Evolutionary conservation across 2,888 invertebrate species (phyloP).

Genomic region (Apocheima hispidaria): DNA sequence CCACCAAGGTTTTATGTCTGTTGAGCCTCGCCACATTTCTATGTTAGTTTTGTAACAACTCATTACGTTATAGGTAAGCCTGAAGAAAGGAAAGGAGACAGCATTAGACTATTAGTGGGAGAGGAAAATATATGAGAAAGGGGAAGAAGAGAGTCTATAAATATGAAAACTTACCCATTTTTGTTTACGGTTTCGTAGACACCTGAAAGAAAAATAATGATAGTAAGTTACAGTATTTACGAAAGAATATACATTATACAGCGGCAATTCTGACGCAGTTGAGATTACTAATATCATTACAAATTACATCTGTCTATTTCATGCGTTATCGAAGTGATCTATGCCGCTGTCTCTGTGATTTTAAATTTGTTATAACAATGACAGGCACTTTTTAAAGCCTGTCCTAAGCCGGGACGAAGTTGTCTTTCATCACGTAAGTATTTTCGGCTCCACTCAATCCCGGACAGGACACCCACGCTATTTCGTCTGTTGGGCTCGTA

Average conservation of each 20-base stretch:
- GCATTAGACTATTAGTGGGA: slow-evolving; percentile 33
- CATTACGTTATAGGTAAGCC: slow-evolving; percentile 67
- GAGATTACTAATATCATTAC: too few species aligned
- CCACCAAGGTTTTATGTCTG: slow-evolving; percentile 73
- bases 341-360: too few species aligned
- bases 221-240: neutral
- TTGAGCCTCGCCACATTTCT: slow-evolving; percentile 66
- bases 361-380: too few species aligned
- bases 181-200: slow-evolving; percentile 68
- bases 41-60: slow-evolving; percentile 72
- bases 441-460: too few species aligned
- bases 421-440: too few species aligned
- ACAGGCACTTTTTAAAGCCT: too few species aligned
- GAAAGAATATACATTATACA: neutral
- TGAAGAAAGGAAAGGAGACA: slow-evolving; percentile 48
- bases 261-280: neutral
- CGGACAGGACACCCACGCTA: too few species aligned
- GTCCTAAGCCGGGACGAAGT: too few species aligned
- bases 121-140: slow-evolving; percentile 21
- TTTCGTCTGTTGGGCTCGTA: too few species aligned
- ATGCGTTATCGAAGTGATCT: neutral
- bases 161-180: slow-evolving; percentile 62
- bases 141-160: slow-evolving; percentile 4
- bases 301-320: neutral
- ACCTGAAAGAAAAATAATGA: slow-evolving; percentile 60